Base-by-base conservation (phyloP, 2,888 invertebrate genomes). In the Ptilodon capucinus region DNA sequence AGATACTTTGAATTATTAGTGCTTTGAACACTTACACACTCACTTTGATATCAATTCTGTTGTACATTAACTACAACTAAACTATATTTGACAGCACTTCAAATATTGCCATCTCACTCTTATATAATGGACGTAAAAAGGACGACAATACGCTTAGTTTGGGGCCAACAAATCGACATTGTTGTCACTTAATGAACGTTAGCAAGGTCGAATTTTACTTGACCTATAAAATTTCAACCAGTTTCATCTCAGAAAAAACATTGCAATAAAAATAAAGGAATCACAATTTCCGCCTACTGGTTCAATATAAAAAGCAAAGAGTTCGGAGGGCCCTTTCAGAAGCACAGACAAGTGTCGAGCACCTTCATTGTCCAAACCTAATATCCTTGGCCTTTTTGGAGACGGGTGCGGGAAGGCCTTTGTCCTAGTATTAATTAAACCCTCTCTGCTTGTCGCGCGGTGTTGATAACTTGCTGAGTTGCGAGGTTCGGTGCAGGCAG, bases 341-440 rank as follows among this genome's bases (percentile, higher is more conserved):
- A 17, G 17, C 11, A 14, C 40, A 23, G 2, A 2, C 39, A 23
- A 40, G 14, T 25, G 25, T 34, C 47, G 63, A 63, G 64, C 63
- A 56, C 60, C 66, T 63, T 65, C 63, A 64, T 74, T 74, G 73
- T 73, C 71, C 64, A 35, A 57, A 54, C 63, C 62, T 71, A 68
- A 72, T 74, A 72, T 69, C 71, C 68, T 69, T 65, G 60, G 63
- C 63, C 64, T 65, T 65, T n/a, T 65, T 63, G 54, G 58, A 46
- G 57, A 54, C 51, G 49, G 58, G 50, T 46, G 57, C 53, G 58
- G 70, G 71, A 71, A 64, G 54, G 64, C 62, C 76, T 74, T 77
- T 77, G 77, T 76, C 68, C 68, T 59, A 59, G 51, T 64, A 68
- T 73, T 75, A 75, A 75, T 75, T 75, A 75, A 75, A 75, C 70